A percentile compares a stretch with the other conserved stretches of the same genome.
phyloP scores from a whole-genome alignment of 1,140 invertebrate genomes.

The Sarcophaga bullata region DNA sequence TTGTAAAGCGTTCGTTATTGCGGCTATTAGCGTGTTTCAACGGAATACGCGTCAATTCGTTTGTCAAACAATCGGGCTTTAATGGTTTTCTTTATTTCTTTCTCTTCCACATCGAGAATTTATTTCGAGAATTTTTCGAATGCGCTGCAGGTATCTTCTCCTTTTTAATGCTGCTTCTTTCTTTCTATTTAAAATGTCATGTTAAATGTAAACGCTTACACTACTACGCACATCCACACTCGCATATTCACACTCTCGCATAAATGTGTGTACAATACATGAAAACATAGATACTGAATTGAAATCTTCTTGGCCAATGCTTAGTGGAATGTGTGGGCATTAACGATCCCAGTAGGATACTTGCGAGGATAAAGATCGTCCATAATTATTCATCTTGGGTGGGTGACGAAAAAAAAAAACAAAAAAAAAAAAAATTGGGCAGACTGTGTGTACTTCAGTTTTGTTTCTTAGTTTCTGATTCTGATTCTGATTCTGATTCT shows the following conservation, averaged over 20 bases:
- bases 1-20: conserved; percentile 50
- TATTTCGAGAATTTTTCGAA: conserved; percentile 42
- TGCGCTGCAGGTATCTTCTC: conserved; percentile 44
- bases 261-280: not conserved
- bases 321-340: conserved; percentile 51
- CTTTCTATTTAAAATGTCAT: too few species aligned
- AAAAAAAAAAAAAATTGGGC: not conserved
- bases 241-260: not conserved
- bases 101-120: too few species aligned
- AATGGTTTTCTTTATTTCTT: not conserved
- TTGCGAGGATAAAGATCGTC: conserved; percentile 60
- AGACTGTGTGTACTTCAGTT: not conserved
- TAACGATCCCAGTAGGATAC: conserved; percentile 64
- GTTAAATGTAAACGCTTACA: too few species aligned
- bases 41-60: conserved; percentile 44
- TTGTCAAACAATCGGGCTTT: conserved; percentile 40
- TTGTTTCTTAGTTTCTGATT: too few species aligned
- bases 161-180: not conserved
- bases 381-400: conserved; percentile 66
- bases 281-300: conserved; percentile 18
- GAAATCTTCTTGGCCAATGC: conserved; percentile 25
- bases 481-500: too few species aligned
- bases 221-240: too few species aligned
- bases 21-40: conserved; percentile 62
- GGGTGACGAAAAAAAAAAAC: conserved; percentile 46